phyloP scores from a whole-genome alignment of 2,797 vertebrate species.

The Pterois miles region DNA sequence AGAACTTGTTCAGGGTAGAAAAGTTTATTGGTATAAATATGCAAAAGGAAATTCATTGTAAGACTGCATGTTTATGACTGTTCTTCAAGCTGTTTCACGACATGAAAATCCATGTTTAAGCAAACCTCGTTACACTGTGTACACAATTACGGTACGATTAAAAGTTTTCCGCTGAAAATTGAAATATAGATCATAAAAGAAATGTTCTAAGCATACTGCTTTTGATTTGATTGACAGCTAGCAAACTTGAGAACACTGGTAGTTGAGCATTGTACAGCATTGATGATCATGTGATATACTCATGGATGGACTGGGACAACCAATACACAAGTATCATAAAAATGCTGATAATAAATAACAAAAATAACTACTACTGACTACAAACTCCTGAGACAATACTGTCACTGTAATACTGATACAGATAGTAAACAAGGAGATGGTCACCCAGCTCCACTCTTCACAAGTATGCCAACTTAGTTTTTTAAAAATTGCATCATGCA shows the following conservation, averaged over 20 bases:
- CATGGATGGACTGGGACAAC: slow-evolving; percentile 37
- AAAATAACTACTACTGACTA: slow-evolving; percentile 65
- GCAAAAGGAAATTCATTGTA: slow-evolving; percentile 75
- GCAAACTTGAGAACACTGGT: slow-evolving; percentile 79
- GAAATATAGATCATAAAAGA: slow-evolving; percentile 59
- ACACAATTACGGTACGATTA: slow-evolving; percentile 66
- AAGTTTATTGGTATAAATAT: slow-evolving; percentile 85
- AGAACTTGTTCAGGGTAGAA: slow-evolving; percentile 65
- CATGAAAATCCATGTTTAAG: slow-evolving; percentile 68
- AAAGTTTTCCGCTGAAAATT: slow-evolving; percentile 60
- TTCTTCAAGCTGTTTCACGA: slow-evolving; percentile 64
- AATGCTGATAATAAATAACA: slow-evolving; percentile 77
- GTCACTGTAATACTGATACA: slow-evolving; percentile 79
- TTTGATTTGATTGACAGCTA: slow-evolving; percentile 82
- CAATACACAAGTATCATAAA: slow-evolving; percentile 62
- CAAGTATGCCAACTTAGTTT: slow-evolving; percentile 46
- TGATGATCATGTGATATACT: slow-evolving; percentile 54
- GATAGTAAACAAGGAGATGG: slow-evolving; percentile 71
- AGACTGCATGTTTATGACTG: slow-evolving; percentile 72
- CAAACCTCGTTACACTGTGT: slow-evolving; percentile 69
- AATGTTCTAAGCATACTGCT: slow-evolving; percentile 78
- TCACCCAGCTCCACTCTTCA: slow-evolving; percentile 53
- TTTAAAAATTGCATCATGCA: slow-evolving; percentile 71
- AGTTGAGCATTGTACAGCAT: slow-evolving; percentile 68
- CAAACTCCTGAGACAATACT: slow-evolving; percentile 82